phyloP scores from a whole-genome alignment of 1,140 invertebrate species.

The Nilaparvata lugens region DNA sequence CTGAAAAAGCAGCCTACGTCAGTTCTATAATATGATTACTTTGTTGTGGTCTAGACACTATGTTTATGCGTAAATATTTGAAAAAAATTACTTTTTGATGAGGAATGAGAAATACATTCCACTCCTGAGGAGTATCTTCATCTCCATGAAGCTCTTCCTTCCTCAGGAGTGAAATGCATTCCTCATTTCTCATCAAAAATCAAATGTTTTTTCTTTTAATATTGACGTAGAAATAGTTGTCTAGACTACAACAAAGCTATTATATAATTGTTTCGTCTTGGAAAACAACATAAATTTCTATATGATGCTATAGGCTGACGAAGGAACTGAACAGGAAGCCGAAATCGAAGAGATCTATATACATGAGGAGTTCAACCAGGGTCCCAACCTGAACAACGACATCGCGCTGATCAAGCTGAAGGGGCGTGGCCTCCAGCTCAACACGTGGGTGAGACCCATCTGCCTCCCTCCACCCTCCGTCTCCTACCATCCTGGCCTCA shows the following conservation, averaged over 20 bases:
- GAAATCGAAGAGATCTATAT: constrained; percentile 57
- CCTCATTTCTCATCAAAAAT: too few relatives aligned
- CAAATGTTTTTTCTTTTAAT: too few relatives aligned
- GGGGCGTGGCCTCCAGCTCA: constrained; percentile 50
- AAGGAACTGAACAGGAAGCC: constrained; percentile 54
- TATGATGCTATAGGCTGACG: constrained; percentile 36
- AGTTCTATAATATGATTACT: too few relatives aligned
- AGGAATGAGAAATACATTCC: too few relatives aligned
- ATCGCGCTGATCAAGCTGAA: constrained; percentile 61
- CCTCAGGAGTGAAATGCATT: too few relatives aligned
- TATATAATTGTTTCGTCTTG: neutral
- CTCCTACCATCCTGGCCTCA: constrained; percentile 44
- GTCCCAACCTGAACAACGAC: constrained; percentile 59
- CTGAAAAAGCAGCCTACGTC: too few relatives aligned
- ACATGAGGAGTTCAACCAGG: constrained; percentile 54
- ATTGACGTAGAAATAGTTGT: too few relatives aligned
- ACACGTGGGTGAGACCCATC: constrained; percentile 58
- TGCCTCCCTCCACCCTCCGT: constrained; percentile 52
- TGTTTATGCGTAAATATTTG: too few relatives aligned
- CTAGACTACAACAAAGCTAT: neutral
- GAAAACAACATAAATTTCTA: neutral
- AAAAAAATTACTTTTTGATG: too few relatives aligned
- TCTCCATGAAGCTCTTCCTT: too few relatives aligned
- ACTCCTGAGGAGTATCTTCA: too few relatives aligned
- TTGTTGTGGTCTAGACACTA: too few relatives aligned